Evolutionary conservation across 1,140 invertebrate genomes (phyloP), one percentile per base, ranked within the genome.

Genomic region (Platyscapa corneri): DNA sequence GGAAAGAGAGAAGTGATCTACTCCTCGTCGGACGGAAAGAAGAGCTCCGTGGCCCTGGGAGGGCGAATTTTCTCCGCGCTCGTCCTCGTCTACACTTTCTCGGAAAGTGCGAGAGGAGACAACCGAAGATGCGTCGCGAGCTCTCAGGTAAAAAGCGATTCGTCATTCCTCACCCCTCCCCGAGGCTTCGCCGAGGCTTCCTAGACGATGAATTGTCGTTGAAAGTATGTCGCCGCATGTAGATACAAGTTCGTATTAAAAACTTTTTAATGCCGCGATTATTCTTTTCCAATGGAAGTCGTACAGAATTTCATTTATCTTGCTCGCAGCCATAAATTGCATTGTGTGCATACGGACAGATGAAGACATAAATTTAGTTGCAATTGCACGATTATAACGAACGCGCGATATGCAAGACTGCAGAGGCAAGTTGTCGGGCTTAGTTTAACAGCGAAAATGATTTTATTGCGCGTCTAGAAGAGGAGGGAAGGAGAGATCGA

Each of bases 1-100:
- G 88, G 90, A 89, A 91, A n/a, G 80, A 87, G 87, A 88, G 88
- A 89, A 82, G 84, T 78, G 84, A 86, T 86, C 72, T 65, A 77
- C 78, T 76, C 49, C 8, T 32, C 34, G 8, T 53, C 20, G 56
- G 76, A 34, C 16, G n/a, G n/a, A n/a, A n/a, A n/a, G n/a, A n/a
- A 42, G 37, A 74, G 75, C 27, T 70, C 76, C 39, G 49, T 2
- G 5, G 27, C 3, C 5, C 20, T 23, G 56, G 56, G 56, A 60
- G 56, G 56, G 82, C 74, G 74, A 83, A 83, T 83, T 83, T 77
- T 77, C 82, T 37, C 32, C 74, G 56, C 37, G 70, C n/a, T 70
- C 39, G 67, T 12, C 34, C n/a, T 79, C 56, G 0, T 37, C 30
- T 67, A n/a, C 67, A 72, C 60, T 74, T 82, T 60, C 70, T 67